phyloP scores from a whole-genome alignment of 1,140 invertebrate genomes.

The Halictus rubicundus region DNA sequence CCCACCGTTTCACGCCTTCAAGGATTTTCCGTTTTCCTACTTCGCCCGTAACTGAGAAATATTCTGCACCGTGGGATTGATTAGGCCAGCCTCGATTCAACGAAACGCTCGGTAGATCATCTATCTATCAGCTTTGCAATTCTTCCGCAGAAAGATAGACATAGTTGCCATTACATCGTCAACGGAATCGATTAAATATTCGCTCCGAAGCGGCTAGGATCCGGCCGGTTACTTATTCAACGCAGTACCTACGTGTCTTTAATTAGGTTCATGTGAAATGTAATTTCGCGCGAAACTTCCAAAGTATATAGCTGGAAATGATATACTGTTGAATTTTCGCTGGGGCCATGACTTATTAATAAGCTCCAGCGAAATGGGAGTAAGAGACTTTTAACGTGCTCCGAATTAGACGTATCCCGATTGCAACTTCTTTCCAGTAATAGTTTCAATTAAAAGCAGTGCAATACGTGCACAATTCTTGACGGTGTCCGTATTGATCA shows the following conservation, averaged over 20 bases:
- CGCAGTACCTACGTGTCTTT: neutral
- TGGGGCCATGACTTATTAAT: too few species aligned
- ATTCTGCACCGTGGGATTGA: neutral
- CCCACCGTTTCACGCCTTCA: constrained; percentile 17
- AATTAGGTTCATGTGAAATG: neutral
- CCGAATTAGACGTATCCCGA: too few species aligned
- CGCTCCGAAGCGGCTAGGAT: neutral
- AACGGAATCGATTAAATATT: neutral
- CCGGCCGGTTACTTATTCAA: neutral
- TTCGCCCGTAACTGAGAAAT: neutral
- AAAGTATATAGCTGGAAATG: too few species aligned
- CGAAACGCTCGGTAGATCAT: neutral
- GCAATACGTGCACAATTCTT: too few species aligned
- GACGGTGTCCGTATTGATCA: too few species aligned
- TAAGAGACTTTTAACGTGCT: too few species aligned
- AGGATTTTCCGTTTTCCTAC: neutral
- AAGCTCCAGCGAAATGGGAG: neutral
- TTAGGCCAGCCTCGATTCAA: neutral
- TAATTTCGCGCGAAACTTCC: neutral
- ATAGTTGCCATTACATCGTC: neutral
- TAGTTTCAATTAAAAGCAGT: too few species aligned
- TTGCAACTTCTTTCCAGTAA: too few species aligned
- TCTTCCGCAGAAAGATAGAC: neutral
- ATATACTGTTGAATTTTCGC: too few species aligned
- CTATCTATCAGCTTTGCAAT: neutral